phyloP scores from a whole-genome alignment of 2,797 vertebrate genomes.

The Hylomyscus alleni region DNA sequence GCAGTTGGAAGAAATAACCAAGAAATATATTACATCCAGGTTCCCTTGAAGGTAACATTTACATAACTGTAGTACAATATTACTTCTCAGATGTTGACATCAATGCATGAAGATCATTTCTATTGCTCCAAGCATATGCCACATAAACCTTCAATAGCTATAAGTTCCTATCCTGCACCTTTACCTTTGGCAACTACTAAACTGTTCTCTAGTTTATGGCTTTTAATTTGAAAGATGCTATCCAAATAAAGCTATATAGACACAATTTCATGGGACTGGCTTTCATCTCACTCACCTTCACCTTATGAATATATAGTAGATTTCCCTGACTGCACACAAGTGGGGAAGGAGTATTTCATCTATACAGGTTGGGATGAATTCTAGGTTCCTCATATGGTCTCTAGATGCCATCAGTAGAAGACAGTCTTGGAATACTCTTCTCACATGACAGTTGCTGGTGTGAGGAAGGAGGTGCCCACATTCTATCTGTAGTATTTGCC shows the following conservation, averaged over 20 bases:
- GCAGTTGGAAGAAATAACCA: slow-evolving; percentile 33
- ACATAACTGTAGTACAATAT: neutral
- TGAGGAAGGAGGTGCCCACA: neutral
- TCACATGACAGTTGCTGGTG: neutral
- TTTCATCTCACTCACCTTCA: slow-evolving; percentile 23
- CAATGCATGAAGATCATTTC: neutral
- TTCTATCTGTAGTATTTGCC: neutral
- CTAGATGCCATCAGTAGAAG: neutral
- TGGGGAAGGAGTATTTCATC: neutral
- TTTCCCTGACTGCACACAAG: neutral
- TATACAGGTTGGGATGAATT: neutral
- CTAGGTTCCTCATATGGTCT: neutral
- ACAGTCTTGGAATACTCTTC: neutral
- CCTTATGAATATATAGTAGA: neutral
- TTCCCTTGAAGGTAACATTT: neutral
- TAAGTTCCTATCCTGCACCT: neutral
- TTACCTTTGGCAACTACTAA: neutral
- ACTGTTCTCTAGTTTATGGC: neutral
- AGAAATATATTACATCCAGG: neutral
- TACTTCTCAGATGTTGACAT: slow-evolving; percentile 1
- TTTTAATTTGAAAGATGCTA: slow-evolving; percentile 8
- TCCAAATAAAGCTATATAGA: neutral
- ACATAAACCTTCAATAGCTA: neutral
- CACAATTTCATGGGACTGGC: neutral
- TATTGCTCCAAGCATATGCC: neutral